Conservation (phyloP, 64 coral and sea anemone genomes). For the Pachyseris speciosa region DNA sequence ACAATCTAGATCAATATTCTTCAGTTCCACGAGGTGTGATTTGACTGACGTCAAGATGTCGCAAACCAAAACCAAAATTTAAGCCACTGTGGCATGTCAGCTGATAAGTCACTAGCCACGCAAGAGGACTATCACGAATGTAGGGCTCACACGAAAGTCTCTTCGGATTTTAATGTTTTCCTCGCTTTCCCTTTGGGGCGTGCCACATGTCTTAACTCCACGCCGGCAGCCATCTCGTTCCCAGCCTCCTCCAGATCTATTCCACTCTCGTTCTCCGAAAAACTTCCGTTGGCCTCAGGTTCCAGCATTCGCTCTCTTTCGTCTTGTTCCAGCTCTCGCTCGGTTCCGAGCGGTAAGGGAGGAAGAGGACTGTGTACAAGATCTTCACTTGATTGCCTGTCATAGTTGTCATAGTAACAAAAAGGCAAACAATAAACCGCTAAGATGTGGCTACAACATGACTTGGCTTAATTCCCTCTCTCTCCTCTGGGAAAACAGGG, state of each 20-base stretch:
- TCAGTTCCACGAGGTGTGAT: no score
- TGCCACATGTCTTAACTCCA: background rate
- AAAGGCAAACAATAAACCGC: no score
- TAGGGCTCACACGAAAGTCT: background rate
- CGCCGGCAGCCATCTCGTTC: background rate
- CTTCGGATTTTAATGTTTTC: background rate
- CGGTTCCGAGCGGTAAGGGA: background rate
- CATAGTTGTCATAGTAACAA: no score
- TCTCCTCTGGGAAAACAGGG: no score
- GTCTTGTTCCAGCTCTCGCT: background rate
- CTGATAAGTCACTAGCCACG: no score
- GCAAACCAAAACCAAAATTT: no score
- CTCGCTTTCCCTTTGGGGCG: background rate
- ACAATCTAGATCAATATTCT: no score
- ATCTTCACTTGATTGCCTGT: background rate
- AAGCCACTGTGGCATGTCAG: no score
- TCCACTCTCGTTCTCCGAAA: conserved; percentile 9
- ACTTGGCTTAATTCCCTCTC: no score
- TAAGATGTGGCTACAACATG: no score
- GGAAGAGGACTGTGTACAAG: background rate
- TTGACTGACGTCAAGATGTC: no score
- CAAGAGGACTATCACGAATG: no score
- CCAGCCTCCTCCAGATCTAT: background rate
- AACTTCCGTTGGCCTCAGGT: background rate
- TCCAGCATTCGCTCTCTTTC: conserved; percentile 9